Percentiles rank a stretch among this genome's conserved stretches.
phyloP scores from a whole-genome alignment of 2,797 vertebrate genomes.

The Alcedo atthis region DNA sequence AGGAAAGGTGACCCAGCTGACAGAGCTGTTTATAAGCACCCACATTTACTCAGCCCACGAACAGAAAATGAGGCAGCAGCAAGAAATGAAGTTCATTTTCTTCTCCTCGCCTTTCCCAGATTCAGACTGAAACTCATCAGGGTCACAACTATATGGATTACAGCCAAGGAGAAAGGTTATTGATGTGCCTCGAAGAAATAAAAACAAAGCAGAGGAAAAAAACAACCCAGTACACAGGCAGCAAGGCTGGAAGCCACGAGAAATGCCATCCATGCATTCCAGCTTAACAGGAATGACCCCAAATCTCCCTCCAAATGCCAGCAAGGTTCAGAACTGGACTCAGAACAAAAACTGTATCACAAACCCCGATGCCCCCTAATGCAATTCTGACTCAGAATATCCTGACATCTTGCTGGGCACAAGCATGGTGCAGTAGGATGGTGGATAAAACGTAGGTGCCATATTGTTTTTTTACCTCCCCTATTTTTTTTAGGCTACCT shows the following conservation, averaged over 20 bases:
- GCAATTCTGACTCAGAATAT: not conserved
- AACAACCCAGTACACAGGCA: not conserved
- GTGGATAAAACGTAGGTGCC: not conserved
- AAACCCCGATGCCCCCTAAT: not conserved
- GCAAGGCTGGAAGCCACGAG: conserved; percentile 10
- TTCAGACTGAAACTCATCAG: conserved; percentile 55
- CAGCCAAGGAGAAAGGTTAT: conserved; percentile 62
- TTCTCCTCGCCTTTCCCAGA: conserved; percentile 40
- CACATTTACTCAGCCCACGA: not conserved
- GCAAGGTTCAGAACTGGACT: conserved; percentile 1
- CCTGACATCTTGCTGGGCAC: not conserved
- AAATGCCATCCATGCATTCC: conserved; percentile 10
- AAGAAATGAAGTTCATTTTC: conserved; percentile 61
- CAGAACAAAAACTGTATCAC: not conserved
- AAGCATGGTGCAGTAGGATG: not conserved
- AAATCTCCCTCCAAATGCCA: conserved; percentile 42
- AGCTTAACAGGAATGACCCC: conserved; percentile 38
- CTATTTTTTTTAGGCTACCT: not conserved
- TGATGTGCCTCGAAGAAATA: conserved; percentile 59
- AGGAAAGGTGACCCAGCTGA: not conserved
- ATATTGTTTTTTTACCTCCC: not conserved
- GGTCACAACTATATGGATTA: conserved; percentile 51
- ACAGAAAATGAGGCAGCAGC: conserved; percentile 7
- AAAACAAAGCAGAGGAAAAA: conserved; percentile 24
- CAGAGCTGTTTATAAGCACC: not conserved